Conservation (phyloP, 1,140 invertebrate genomes). For the Radopholus similis region DNA sequence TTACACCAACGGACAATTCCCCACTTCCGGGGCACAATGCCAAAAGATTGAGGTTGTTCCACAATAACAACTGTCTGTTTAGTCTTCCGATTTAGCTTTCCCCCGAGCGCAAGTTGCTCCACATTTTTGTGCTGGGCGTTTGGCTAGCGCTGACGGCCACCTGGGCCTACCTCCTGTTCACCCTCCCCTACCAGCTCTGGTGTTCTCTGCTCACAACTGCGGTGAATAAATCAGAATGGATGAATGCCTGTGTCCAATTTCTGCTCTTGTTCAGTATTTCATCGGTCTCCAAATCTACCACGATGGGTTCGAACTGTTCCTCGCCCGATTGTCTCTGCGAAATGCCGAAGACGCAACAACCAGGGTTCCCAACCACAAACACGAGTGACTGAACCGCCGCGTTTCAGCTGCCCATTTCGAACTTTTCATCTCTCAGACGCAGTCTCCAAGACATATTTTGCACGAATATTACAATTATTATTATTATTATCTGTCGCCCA, state of each 20-base stretch:
- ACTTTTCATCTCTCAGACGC: too few relatives aligned
- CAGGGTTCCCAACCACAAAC: too few relatives aligned
- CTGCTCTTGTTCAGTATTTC: constrained; percentile 22
- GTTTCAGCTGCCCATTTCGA: too few relatives aligned
- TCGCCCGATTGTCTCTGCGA: constrained; percentile 15
- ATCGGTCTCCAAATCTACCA: constrained; percentile 36
- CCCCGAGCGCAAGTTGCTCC: constrained; percentile 16
- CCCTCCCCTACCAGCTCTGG: constrained; percentile 10
- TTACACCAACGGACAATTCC: constrained; percentile 18
- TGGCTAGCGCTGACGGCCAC: constrained; percentile 37
- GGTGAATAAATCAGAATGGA: constrained; percentile 4
- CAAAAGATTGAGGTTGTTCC: constrained; percentile 12
- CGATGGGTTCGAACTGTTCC: constrained; percentile 47
- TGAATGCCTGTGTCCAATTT: neutral
- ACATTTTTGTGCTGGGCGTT: constrained; percentile 33
- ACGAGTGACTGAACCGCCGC: too few relatives aligned
- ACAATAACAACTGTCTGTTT: constrained; percentile 3
- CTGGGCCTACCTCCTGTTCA: constrained; percentile 45
- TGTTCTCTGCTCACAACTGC: constrained; percentile 29
- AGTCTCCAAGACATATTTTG: too few relatives aligned
- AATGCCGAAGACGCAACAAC: too few relatives aligned
- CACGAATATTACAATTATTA: too few relatives aligned
- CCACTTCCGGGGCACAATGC: neutral
- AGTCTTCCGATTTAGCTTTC: constrained; percentile 34
- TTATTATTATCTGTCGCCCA: too few relatives aligned